phyloP scores from a whole-genome alignment of 2,797 vertebrate species.

The Adelosebastes latens region DNA sequence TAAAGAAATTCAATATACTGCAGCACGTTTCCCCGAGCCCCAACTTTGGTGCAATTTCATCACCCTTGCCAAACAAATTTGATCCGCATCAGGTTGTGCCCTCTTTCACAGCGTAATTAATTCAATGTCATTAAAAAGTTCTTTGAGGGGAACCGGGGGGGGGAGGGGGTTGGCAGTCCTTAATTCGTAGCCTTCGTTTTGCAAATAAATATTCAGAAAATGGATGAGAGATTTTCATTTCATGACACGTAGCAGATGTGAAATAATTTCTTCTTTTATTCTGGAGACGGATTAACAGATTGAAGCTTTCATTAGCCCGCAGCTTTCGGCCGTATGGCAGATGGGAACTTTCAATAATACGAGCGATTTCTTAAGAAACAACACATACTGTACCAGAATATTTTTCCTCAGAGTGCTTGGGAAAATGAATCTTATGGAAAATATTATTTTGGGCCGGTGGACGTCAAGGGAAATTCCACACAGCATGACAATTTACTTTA shows the following conservation, averaged over 20 bases:
- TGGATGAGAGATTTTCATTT: slow-evolving; percentile 40
- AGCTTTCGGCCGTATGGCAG: slow-evolving; percentile 52
- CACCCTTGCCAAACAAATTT: slow-evolving; percentile 45
- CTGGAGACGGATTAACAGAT: slow-evolving; percentile 27
- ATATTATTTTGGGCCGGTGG: slow-evolving; percentile 85
- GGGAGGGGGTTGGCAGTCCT: slow-evolving; percentile 39
- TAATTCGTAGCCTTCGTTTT: slow-evolving; percentile 48
- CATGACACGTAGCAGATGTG: slow-evolving; percentile 59
- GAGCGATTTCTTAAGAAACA: slow-evolving; percentile 72
- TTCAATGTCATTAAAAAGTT: slow-evolving; percentile 59
- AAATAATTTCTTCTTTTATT: slow-evolving; percentile 43
- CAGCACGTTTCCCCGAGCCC: slow-evolving; percentile 10
- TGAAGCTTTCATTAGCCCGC: slow-evolving; percentile 44
- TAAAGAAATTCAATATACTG: slow-evolving; percentile 51
- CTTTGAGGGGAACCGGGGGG: slow-evolving; percentile 25
- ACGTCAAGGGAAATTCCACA: slow-evolving; percentile 81
- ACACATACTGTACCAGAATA: slow-evolving; percentile 72
- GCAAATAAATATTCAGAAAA: slow-evolving; percentile 67
- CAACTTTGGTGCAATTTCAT: slow-evolving; percentile 40
- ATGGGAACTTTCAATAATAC: slow-evolving; percentile 76
- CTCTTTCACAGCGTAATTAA: slow-evolving; percentile 56
- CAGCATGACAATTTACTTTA: slow-evolving; percentile 85
- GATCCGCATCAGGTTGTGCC: slow-evolving; percentile 32
- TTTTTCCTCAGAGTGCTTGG: slow-evolving; percentile 72
- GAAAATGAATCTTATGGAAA: slow-evolving; percentile 83